phyloP scores from a whole-genome alignment of 2,888 invertebrate species.

The Subacronicta megacephala region DNA sequence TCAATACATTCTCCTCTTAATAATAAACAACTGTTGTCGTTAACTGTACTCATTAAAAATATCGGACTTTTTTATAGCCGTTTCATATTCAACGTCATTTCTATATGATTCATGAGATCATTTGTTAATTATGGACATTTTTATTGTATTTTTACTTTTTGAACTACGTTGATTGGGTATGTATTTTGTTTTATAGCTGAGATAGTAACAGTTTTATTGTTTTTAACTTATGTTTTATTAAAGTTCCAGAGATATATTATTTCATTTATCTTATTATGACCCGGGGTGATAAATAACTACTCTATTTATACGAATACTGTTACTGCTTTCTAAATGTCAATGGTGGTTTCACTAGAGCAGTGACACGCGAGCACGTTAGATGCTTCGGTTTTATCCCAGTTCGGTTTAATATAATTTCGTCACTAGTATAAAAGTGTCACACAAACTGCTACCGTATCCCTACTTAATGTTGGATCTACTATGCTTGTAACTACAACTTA shows the following conservation, averaged over 20 bases:
- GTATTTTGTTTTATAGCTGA: conserved; percentile 41
- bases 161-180: conserved; percentile 33
- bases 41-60: conserved; percentile 44
- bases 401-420: too few relatives aligned
- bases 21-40: conserved; percentile 37
- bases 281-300: conserved; percentile 9
- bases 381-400: too few relatives aligned
- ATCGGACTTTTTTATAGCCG: conserved; percentile 31
- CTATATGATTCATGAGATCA: conserved; percentile 46
- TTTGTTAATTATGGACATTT: conserved; percentile 52
- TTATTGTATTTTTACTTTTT: conserved; percentile 39
- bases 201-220: conserved; percentile 16
- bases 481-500: too few relatives aligned
- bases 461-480: too few relatives aligned
- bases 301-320: background rate
- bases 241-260: conserved; percentile 7
- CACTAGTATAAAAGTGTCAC: too few relatives aligned
- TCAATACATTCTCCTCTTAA: conserved; percentile 29
- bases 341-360: too few relatives aligned
- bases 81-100: conserved; percentile 36
- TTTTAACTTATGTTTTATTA: conserved; percentile 17
- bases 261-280: conserved; percentile 24
- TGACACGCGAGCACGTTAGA: too few relatives aligned
- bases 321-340: too few relatives aligned
- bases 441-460: too few relatives aligned